Evolutionary conservation across 2,888 invertebrate genomes (phyloP), one percentile per base, ranked within the genome.

Genomic region (Macropis europaea): DNA sequence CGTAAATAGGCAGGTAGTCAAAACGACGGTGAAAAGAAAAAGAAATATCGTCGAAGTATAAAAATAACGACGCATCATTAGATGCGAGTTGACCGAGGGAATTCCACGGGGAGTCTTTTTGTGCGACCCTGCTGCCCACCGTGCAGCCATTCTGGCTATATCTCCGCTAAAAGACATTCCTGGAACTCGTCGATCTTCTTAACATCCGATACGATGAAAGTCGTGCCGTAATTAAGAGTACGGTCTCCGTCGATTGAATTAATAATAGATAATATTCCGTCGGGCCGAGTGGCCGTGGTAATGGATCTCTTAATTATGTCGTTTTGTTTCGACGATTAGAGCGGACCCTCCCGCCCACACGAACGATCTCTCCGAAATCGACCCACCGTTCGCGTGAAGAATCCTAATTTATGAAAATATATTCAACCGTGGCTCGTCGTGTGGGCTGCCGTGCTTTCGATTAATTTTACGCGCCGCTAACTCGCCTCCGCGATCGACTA

Each of bases 241-340:
- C 63, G 72, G 60, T 22, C 50, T 40, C 22, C 45, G 30, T 34
- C 71, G 62, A 45, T 68, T 63, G 61, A 73, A 79, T 79, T 75
- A 77, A 75, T 74, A 74, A 77, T 66, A 62, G 66, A 72, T 74
- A 72, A 74, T 69, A 40, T 47, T 47, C 59, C 30, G 11, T 22
- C 28, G 17, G 11, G 7, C 17, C 42, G 38, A 61, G 56, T 56
- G 62, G 59, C 53, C 60, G 54, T 60, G 67, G 74, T 83, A 86
- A 85, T 84, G 82, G 79, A 76, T 83, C 81, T 79, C 79, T 84
- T 83, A 84, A 86, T 86, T 84, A 83, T 52, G 71, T 71, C 79
- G 82, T 83, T 82, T 83, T 72, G 79, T 78, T 73, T 57, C 43
- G 60, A 52, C 76, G 81, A 81, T 82, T 83, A 81, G 78, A 64